Evolutionary conservation across 2,797 vertebrate genomes (phyloP), one percentile per base, ranked within the genome.

Genomic region (Poecilia gillii): DNA sequence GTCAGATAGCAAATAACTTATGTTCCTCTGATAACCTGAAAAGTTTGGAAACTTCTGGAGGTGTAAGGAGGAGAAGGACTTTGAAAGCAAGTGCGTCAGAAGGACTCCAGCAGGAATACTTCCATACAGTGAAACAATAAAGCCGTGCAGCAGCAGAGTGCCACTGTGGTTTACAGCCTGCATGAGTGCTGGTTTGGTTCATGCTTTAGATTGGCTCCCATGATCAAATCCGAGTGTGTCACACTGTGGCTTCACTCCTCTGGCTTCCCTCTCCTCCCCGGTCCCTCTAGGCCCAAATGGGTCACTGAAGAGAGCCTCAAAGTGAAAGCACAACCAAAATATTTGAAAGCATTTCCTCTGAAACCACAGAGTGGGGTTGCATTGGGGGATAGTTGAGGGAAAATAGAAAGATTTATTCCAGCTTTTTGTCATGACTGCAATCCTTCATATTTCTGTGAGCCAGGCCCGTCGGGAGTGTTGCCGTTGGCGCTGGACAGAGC

Each of bases 291-390:
- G 87, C 84, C 57, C 80, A 51, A 81, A 79, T 28, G 81, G 92
- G 91, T 90, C 91, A 85, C 88, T 87, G 90, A 89, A 86, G 86
- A 91, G 72, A 76, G 59, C 81, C 90, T 95, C 89, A 92, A 92
- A 93, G 85, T 55, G 9, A 84, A 84, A 88, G 84, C 81, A 81
- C 80, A 72, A 85, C 80, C 84, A 73, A 91, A 90, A 91, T 87
- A 91, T 92, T 91, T 93, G 84, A 94, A 92, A 90, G 87, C 33
- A 73, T 88, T 88, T 89, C 88, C 90, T 92, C 82, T 82, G 25
- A 87, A 88, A 78, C 80, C 66, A 64, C 51, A 73, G 49, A 80
- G 76, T 79, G 43, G 66, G 76, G 78, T 72, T 81, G 87, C 81
- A 76, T 77, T n/a, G 74, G 84, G 85, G 87, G 73, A 85, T 73